These are phyloP conservation scores for Thymelicus lineola DNA, from an alignment of 2,888 invertebrate species.

Conservation along the genomic window DNA sequence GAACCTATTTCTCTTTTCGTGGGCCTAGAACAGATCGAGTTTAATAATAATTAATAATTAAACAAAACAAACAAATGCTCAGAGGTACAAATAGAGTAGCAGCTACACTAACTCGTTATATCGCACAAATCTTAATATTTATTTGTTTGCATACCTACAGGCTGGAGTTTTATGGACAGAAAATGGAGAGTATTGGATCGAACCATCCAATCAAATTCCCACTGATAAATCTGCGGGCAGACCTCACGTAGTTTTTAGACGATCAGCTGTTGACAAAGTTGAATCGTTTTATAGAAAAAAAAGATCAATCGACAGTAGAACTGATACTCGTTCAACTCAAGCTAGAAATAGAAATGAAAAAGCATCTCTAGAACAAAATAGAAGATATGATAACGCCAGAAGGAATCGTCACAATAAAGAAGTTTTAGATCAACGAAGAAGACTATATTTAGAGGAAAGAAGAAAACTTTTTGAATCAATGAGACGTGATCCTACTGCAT, in stretches of 20 bases:
- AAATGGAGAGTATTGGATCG: slow-evolving; percentile 89
- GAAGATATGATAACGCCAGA: slow-evolving; percentile 73
- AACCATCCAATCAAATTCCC: slow-evolving; percentile 86
- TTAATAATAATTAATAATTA: no score
- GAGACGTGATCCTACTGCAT: slow-evolving; percentile 71
- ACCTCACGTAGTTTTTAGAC: slow-evolving; percentile 88
- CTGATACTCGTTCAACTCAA: slow-evolving; percentile 48
- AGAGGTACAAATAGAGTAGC: no score
- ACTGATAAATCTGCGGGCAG: slow-evolving; percentile 71
- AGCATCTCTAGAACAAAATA: slow-evolving; percentile 75
- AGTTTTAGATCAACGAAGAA: slow-evolving; percentile 76
- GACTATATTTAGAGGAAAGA: slow-evolving; percentile 69
- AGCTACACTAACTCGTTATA: no score
- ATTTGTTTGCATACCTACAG: slow-evolving; percentile 69
- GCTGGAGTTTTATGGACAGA: slow-evolving; percentile 88
- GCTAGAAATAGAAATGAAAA: slow-evolving; percentile 73
- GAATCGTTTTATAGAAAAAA: slow-evolving; percentile 71
- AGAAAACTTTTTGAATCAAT: slow-evolving; percentile 66
- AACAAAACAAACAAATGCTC: no score
- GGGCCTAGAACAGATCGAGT: no score
- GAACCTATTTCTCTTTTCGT: no score
- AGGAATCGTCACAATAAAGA: slow-evolving; percentile 86
- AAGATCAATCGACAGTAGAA: slow-evolving; percentile 58
- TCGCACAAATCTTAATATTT: no score
- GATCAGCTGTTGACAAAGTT: slow-evolving; percentile 86